Evolutionary conservation across 2,113 vertebrate genomes (phyloP), one percentile per base, ranked within the genome.

Genomic region (Zingel zingel): DNA sequence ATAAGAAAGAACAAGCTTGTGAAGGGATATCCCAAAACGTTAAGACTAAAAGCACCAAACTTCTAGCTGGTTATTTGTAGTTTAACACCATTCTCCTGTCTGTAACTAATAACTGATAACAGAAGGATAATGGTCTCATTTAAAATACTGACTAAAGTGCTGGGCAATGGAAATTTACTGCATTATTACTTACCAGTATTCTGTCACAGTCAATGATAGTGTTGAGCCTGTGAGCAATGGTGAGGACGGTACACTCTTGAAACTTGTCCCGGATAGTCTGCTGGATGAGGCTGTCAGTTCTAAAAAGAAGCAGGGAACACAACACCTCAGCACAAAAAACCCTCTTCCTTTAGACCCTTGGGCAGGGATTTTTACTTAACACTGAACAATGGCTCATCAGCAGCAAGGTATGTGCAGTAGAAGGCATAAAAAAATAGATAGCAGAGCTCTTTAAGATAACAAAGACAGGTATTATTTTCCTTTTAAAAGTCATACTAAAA

Each of bases 231-330:
- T 99, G 97, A 64, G 98, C 97, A 21, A 98, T 98, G 74, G 97
- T 98, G 77, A 99, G 95, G 86, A 98, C 97, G 0, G 98, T 98
- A 74, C 97, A 98, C 54, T 97, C 95, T 68, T 95, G 96, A 94
- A 99, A 99, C 91, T 97, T 98, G 87, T 97, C 96, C 89, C 96
- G 95, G 88, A 98, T 98, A 16, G 96, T 99, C 92, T 97, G 95
- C 79, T 99, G 97, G 94, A 99, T 98, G 82, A 99, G 94, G 78
- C 96, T 95, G 88, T 98, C 98, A 27, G 97, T 98, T 95, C 97
- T 99, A 92, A 92, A 92, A 64, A 96, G 94, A 80, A 93, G 78
- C 53, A 93, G 76, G 91, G 90, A 93, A 93, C 87, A 94, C 86
- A 93, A 92, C 90, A 93, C 91, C 92, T 93, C 66, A 89, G 88